Base-by-base conservation (phyloP, 1,140 invertebrate genomes). In the Yoshiicerus persimilis region DNA sequence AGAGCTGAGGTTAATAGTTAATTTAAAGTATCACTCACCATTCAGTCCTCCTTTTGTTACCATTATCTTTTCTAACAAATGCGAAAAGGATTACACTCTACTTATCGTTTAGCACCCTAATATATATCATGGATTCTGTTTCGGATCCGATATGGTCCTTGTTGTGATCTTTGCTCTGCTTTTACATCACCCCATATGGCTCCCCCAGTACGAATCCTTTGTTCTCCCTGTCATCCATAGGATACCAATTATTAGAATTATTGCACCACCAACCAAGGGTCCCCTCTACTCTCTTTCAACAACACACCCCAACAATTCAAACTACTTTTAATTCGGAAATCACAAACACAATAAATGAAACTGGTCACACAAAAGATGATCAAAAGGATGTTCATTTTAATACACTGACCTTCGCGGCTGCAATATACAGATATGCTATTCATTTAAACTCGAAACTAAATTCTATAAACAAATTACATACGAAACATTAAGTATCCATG, bases 141-240 rank as follows among this genome's bases (percentile, higher is more conserved):
- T 80, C 75, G 75, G 75, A 80, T 80, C 75, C 16, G 75, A 70
- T 70, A 70, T 70, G 64, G 25, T 70, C 20, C 23, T 70, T 27
- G n/a, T n/a, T n/a, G n/a, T n/a, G n/a, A n/a, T 70, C 75, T 34
- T 9, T 80, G 75, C 70, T 34, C 27, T 27, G 32, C 75, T 80
- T 13, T 70, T 70, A 16, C 75, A 80, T 80, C 75, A 80, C 75
- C 38, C 75, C 75, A 80, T 80, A 80, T 80, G 75, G 75, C 75
- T 80, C 75, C 75, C 75, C 75, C 32, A 80, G 36, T 38, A 38
- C 20, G 1, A 34, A 32, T 10, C 75, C 30, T 38, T 80, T 80
- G 75, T 80, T 20, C 30, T 70, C 27, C 9, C 30, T 70, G 66
- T 70, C 66, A 70, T 32, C 9, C 30, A 27, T 47, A 38, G 75